Conservation (phyloP, 2,888 invertebrate genomes). For the Scotopteryx bipunctaria region DNA sequence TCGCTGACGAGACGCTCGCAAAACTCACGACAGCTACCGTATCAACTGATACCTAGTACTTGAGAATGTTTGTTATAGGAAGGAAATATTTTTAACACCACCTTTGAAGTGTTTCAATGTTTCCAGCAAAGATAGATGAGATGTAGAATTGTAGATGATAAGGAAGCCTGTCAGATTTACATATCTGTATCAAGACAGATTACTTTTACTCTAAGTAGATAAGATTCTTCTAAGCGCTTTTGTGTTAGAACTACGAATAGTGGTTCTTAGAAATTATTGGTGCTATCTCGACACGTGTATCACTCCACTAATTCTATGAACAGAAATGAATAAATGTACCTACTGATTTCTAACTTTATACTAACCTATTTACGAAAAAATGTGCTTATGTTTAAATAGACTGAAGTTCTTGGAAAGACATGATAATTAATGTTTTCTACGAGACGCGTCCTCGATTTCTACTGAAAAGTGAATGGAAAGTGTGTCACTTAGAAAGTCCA, state of each 20-base stretch:
- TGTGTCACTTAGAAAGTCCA: slow-evolving; percentile 5
- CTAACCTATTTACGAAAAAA: neutral
- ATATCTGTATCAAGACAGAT: slow-evolving; percentile 5
- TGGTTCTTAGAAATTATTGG: neutral
- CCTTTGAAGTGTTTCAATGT: slow-evolving; percentile 3
- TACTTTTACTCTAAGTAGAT: too few relatives aligned
- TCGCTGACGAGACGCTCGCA: slow-evolving; percentile 18
- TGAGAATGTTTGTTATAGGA: slow-evolving; percentile 5
- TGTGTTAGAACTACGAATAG: slow-evolving; percentile 23
- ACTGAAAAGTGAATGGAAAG: slow-evolving; percentile 1
- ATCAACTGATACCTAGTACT: slow-evolving; percentile 11
- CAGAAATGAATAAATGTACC: neutral
- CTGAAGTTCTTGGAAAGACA: neutral
- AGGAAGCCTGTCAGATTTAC: slow-evolving; percentile 6
- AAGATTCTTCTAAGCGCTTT: too few relatives aligned
- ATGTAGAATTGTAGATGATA: too few relatives aligned
- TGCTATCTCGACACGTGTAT: too few relatives aligned
- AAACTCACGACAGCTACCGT: slow-evolving; percentile 26
- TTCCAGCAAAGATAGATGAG: slow-evolving; percentile 12
- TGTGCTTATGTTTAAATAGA: neutral
- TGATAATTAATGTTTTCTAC: neutral
- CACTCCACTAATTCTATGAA: too few relatives aligned
- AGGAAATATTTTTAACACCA: slow-evolving; percentile 3
- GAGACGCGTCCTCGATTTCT: neutral
- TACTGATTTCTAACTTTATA: neutral